phyloP scores from a whole-genome alignment of 2,797 vertebrate species.

The Eutrigla gurnardus region DNA sequence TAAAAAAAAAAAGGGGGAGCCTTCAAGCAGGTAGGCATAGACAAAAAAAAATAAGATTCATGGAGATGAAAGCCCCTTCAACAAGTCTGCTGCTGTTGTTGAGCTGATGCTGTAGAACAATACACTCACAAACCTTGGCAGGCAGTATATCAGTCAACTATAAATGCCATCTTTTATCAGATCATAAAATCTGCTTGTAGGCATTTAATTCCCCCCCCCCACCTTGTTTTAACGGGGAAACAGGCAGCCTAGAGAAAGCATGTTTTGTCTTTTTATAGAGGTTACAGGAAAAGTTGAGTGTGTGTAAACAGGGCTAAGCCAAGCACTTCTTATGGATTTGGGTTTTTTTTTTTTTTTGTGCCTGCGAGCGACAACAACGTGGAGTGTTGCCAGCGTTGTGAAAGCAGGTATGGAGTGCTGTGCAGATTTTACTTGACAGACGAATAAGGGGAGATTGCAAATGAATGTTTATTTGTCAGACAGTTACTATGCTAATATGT shows the following conservation, averaged over 20 bases:
- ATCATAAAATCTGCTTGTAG: constrained; percentile 87
- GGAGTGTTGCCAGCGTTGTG: constrained; percentile 68
- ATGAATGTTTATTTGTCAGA: constrained; percentile 73
- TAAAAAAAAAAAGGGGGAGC: constrained; percentile 25
- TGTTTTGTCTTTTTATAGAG: constrained; percentile 79
- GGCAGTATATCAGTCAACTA: constrained; percentile 85
- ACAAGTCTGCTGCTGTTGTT: constrained; percentile 66
- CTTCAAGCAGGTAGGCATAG: constrained; percentile 34
- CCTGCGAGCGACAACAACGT: constrained; percentile 76
- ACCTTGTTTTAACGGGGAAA: constrained; percentile 78
- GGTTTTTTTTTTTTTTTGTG: constrained; percentile 55
- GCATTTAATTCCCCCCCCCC: constrained; percentile 81
- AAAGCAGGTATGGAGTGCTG: constrained; percentile 75
- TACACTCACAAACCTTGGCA: constrained; percentile 82
- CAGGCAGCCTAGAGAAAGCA: constrained; percentile 77
- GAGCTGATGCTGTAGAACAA: constrained; percentile 74
- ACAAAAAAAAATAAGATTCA: constrained; percentile 47
- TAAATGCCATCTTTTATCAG: constrained; percentile 87
- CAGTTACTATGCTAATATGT: constrained; percentile 65
- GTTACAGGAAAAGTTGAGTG: constrained; percentile 75
- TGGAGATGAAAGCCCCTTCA: constrained; percentile 66
- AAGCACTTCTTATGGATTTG: constrained; percentile 74
- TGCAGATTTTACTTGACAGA: constrained; percentile 77
- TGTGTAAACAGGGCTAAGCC: constrained; percentile 76
- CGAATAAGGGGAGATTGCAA: constrained; percentile 69